Evolutionary conservation across 2,888 invertebrate species (phyloP).

Genomic region (Sarcophaga subvicina): DNA sequence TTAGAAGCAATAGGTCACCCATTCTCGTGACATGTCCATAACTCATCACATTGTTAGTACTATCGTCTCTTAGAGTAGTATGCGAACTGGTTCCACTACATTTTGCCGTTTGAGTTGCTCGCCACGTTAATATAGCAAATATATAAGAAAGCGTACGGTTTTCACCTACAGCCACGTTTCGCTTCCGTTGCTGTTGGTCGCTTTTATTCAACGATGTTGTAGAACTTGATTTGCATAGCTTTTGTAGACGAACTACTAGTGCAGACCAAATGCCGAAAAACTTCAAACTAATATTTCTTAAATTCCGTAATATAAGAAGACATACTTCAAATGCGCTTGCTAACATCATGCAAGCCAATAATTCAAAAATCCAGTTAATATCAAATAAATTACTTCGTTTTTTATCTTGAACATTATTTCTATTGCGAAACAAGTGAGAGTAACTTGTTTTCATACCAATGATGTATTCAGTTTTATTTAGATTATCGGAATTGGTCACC

Average conservation of each 20-base stretch:
- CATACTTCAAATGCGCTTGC: constrained; percentile 57
- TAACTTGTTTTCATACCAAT: not conserved
- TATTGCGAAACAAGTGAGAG: not conserved
- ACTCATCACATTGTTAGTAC: constrained; percentile 1
- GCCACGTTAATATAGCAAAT: constrained; percentile 59
- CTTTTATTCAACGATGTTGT: not conserved
- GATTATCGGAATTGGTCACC: not conserved
- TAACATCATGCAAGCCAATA: constrained; percentile 57
- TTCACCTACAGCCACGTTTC: constrained; percentile 20
- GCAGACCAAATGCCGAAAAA: constrained; percentile 45
- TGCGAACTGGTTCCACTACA: not conserved
- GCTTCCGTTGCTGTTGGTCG: constrained; percentile 31
- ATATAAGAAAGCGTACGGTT: constrained; percentile 57
- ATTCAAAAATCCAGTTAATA: constrained; percentile 56
- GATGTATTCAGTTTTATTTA: constrained; percentile 20
- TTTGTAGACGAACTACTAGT: constrained; percentile 28
- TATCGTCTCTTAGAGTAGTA: constrained; percentile 27
- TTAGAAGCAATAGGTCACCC: constrained; percentile 49
- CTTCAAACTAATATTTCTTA: constrained; percentile 39
- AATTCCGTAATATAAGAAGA: constrained; percentile 37
- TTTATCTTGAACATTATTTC: constrained; percentile 9
- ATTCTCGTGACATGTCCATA: constrained; percentile 50
- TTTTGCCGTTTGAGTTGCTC: constrained; percentile 43
- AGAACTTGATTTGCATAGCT: not conserved
- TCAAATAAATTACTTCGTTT: constrained; percentile 30